Evolutionary conservation across 2,888 invertebrate species (phyloP), one percentile per base, ranked within the genome.

Genomic region (Leucophenga maculata): DNA sequence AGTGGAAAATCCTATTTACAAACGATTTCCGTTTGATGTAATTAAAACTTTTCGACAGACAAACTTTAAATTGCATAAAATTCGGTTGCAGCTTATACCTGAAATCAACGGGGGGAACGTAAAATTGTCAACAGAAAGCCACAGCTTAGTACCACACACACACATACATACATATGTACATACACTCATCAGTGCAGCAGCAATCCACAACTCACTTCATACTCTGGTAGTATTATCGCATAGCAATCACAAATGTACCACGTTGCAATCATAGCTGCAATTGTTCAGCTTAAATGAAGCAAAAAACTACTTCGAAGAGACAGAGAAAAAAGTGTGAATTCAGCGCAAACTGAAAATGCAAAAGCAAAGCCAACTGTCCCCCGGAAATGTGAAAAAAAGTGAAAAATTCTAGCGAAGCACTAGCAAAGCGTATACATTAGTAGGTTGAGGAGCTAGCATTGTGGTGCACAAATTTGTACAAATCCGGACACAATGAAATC

Each of bases 201-300:
- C 50, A 11, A 18, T 16, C 6, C 16, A 50, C n/a, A 16, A 50
- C 4, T 50, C 16, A 18, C 4, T 16, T 50, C 13, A 50, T n/a
- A 50, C 13, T 50, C 50, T n/a, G n/a, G n/a, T n/a, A n/a, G n/a
- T 50, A 16, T 50, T 11, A 50, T 50, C 4, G 26, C 26, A 26
- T 50, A 1, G 16, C 50, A 64, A 48, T n/a, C 62, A 60, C 60
- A 60, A 16, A 4, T 1, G 18, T 14, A 46, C 22, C 39, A 64
- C 32, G 48, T 14, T 32, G 62, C 62, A 64, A 64, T 64, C 62
- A 64, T 22, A 20, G 16, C 22, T 18, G 46, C 62, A 46, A 64
- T 64, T 64, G 62, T 64, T 64, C 16, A 16, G 48, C 62, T 20
- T 22, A 64, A 64, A 46, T 64, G 46, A 64, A 64, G 46, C 62